Evolutionary conservation across 2,888 invertebrate species (phyloP), one percentile per base, ranked within the genome.

Genomic region (Baronia brevicornis): DNA sequence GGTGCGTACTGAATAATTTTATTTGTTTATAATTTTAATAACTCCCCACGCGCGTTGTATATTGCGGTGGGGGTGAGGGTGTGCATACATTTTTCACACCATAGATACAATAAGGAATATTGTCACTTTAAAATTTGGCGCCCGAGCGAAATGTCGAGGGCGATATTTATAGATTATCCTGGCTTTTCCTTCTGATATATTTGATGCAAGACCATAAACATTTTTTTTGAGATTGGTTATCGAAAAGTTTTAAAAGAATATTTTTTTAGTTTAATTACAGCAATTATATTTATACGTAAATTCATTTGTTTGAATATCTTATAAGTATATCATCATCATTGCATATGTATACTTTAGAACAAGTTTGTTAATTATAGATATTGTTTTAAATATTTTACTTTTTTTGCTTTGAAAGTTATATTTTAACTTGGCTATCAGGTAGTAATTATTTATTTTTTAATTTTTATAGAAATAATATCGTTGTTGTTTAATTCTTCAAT

Each of bases 11-110:
- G 78, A 74, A 78, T 78, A 78, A 75, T 78, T 74, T 75, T 80
- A 80, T 80, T 79, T 80, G 79, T 80, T 79, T 79, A 77, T 79
- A 79, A 80, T 79, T 80, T 79, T 80, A 80, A 82, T 82, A 80
- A 77, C 75, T 67, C 77, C 77, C 72, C 49, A 51, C 55, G 52
- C 60, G 51, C 61, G 55, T 40, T 59, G 53, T 62, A 63, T 64
- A 60, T 66, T 57, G 50, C 51, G 38, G 38, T 26, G 27, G 27
- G 31, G 45, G n/a, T n/a, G 43, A 60, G 74, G 73, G 74, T 63
- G 70, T 64, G 72, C 66, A 69, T 71, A 72, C 67, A 78, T 80
- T 80, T 79, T 75, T 77, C 75, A 70, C 66, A 51, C 54, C 54
- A 44, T 50, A 49, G 51, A 47, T 60, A 66, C 68, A 75, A 72